Evolutionary conservation across 2,888 invertebrate species (phyloP).

Genomic region (Cantharis flavilabris): DNA sequence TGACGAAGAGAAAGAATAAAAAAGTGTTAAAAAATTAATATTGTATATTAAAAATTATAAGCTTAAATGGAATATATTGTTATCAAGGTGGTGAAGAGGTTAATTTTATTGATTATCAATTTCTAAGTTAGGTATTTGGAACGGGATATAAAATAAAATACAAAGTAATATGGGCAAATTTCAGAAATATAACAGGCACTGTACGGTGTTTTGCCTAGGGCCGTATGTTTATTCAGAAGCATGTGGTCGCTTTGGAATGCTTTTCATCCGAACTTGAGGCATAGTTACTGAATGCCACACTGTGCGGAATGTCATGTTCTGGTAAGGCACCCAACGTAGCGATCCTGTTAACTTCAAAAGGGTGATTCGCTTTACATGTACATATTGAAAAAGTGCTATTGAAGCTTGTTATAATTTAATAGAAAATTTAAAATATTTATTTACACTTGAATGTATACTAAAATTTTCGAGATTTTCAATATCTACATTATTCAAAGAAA

Average conservation of each 20-base stretch:
- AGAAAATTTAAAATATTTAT: background rate
- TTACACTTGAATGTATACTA: background rate
- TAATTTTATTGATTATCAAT: conserved; percentile 1
- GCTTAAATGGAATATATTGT: background rate
- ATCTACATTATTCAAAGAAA: background rate
- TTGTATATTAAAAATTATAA: background rate
- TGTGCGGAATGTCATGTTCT: conserved; percentile 55
- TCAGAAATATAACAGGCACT: conserved; percentile 27
- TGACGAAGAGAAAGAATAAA: background rate
- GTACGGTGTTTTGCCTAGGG: conserved; percentile 28
- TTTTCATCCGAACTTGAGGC: conserved; percentile 57
- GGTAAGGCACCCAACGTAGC: conserved; percentile 34
- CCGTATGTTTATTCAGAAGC: conserved; percentile 53
- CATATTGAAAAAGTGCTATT: conserved; percentile 1
- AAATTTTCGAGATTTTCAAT: background rate
- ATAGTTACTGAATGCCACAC: conserved; percentile 55
- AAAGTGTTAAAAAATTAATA: background rate
- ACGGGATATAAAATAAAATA: conserved; percentile 24
- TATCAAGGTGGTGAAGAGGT: background rate
- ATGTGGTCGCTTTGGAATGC: conserved; percentile 55
- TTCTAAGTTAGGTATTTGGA: background rate
- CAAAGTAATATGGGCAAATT: conserved; percentile 20
- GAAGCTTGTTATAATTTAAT: background rate
- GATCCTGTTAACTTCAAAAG: conserved; percentile 36
- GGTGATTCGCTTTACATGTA: conserved; percentile 24